Evolutionary conservation across 1,140 invertebrate species (phyloP).

Genomic region (Drepana arcuata): DNA sequence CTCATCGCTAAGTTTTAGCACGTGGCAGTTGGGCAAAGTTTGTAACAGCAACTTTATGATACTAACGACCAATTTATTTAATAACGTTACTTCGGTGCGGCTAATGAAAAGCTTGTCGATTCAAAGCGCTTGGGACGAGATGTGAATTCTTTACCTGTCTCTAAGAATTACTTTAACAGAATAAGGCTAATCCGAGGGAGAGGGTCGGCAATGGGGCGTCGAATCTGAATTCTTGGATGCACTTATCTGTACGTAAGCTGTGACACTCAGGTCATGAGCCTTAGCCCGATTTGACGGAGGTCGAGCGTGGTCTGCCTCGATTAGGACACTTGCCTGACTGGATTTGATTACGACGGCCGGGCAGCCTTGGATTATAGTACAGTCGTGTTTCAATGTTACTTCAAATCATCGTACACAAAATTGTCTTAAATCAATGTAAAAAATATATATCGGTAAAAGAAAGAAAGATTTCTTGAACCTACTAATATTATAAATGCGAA

Average conservation of each 20-base stretch:
- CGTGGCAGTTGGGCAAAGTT: slow-evolving; percentile 34
- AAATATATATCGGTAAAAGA: too few relatives aligned
- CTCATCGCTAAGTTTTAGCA: slow-evolving; percentile 37
- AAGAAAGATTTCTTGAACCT: too few relatives aligned
- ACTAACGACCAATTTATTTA: slow-evolving; percentile 30
- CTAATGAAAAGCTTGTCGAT: slow-evolving; percentile 22
- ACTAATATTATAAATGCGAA: too few relatives aligned
- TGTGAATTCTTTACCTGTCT: slow-evolving; percentile 9
- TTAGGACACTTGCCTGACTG: slow-evolving; percentile 32
- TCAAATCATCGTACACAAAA: too few relatives aligned
- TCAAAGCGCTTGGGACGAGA: slow-evolving; percentile 11
- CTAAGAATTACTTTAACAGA: slow-evolving; percentile 1
- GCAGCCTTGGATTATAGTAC: slow-evolving; percentile 26
- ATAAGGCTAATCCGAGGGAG: background rate
- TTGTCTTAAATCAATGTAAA: too few relatives aligned
- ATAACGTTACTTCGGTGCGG: slow-evolving; percentile 19
- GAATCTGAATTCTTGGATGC: slow-evolving; percentile 7
- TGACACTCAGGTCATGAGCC: slow-evolving; percentile 38
- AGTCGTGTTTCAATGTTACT: too few relatives aligned
- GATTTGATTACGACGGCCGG: slow-evolving; percentile 38
- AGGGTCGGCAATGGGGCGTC: background rate
- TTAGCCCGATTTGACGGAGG: slow-evolving; percentile 47
- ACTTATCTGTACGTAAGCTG: slow-evolving; percentile 21
- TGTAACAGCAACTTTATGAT: slow-evolving; percentile 28
- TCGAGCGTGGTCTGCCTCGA: slow-evolving; percentile 43